Base-by-base conservation (phyloP, 30 jellyfish, hydroid and myxozoan genomes). In the Aurelia aurita complex sp. Pacific region DNA sequence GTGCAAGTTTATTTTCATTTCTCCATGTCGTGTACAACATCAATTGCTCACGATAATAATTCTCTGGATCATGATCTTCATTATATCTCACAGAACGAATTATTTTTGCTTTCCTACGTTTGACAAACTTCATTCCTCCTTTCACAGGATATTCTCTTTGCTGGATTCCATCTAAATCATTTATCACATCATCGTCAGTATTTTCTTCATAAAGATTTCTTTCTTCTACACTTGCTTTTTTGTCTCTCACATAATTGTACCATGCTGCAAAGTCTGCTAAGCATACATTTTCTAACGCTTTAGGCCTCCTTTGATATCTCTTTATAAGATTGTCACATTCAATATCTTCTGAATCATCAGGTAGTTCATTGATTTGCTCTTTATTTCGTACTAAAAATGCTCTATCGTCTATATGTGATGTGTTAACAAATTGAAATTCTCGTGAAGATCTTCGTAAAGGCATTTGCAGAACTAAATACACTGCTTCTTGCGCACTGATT, bases 401-500 rank as follows among this genome's bases (percentile, higher is more conserved):
- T 57, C 80, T 19, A 11, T 78, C 67, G 33, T 78, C 66, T 7
- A 62, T n/a, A 32, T 78, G 83, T 12, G 76, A 12, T 10, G 88
- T 78, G 43, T 78, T 78, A 1, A 78, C 43, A 40, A 78, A 78
- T 82, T 78, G 80, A 12, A 78, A n/a, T 17, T 59, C 59, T 29
- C 88, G 62, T 10, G 88, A 78, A 1, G 88, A 59, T 78, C 80
- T 78, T 38, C 52, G 52, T 40, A 40, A 40, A 40, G 52, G 52
- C 52, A 40, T 40, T 3, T 40, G 52, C 52, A 40, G 33, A 14
- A 62, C 33, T 33, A 57, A 38, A 42, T 78, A 78, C 12, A 78
- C 83, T 57, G 88, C 80, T 63, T 78, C 88, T 33, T 78, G 88
- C 0, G 88, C 88, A 78, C 88, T 78, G 53, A 78, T 38, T 5